Base-by-base conservation (phyloP, 2,888 invertebrate species). In the Coenonympha glycerion region DNA sequence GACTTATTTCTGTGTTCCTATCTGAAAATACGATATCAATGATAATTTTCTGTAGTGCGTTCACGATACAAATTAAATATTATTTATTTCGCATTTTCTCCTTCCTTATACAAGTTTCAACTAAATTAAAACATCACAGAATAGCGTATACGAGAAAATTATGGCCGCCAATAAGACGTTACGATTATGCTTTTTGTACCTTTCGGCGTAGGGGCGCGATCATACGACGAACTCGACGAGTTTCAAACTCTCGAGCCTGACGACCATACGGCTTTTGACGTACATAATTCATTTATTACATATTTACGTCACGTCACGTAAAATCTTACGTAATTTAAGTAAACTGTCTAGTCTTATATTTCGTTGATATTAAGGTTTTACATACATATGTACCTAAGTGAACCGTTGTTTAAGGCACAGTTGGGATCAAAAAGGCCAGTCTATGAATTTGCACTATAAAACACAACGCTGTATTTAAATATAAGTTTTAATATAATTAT, bases 121-220 rank as follows among this genome's bases (percentile, higher is more conserved):
- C 19, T 1, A 9, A n/a, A n/a, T n/a, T 19, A 18, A n/a, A n/a
- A 9, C 21, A 21, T 3, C 4, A 8, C 1, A 2, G 11, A 21
- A 22, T 24, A 1, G 2, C 9, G 39, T 39, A 15, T 22, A 22
- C 39, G 13, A 15, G 22, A 22, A 24, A 39, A 39, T 24, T 39
- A 39, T 5, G 22, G 24, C 39, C 22, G 9, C 2, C 9, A 4
- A 22, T 13, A 13, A 22, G 6, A 24, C 47, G 41, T 30, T 28
- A 6, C 34, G 31, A 79, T 81, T 80, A 81, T 81, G 80, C 82
- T 62, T 68, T 84, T 83, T 82, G 84, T 83, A 83, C 84, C 80
- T 69, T n/a, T 70, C 66, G 63, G 60, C 58, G 79, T 73, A 76
- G 79, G 67, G 62, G 59, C 74, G 73, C 73, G 74, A 69, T 70